These are phyloP conservation scores for Pimpla rufipes DNA, from an alignment of 2,888 invertebrate species.

Conservation along the genomic window DNA sequence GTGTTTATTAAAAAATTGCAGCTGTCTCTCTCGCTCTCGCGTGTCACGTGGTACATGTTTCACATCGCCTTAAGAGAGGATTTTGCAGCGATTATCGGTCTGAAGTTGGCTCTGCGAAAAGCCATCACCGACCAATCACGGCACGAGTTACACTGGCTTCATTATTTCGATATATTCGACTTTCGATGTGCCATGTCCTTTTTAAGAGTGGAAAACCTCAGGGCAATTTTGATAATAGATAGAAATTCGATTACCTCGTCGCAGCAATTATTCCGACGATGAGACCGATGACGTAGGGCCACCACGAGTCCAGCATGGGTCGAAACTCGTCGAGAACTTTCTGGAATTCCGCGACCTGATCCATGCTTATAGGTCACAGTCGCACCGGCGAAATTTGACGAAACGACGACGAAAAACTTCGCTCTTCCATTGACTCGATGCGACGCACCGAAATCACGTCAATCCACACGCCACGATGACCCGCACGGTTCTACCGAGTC, in stretches of 20 bases:
- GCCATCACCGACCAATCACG: too few species aligned
- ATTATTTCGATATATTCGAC: too few species aligned
- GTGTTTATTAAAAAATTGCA: too few species aligned
- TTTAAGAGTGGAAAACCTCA: too few species aligned
- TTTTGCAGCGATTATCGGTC: too few species aligned
- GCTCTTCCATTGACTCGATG: neutral
- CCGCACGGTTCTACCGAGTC: constrained; percentile 12
- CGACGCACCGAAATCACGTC: constrained; percentile 8
- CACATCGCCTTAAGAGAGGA: too few species aligned
- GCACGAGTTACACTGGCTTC: too few species aligned
- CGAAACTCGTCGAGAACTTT: constrained; percentile 71
- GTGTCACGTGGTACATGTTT: too few species aligned
- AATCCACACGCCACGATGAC: neutral
- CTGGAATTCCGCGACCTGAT: constrained; percentile 65
- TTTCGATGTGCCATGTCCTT: too few species aligned
- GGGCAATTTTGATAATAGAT: neutral
- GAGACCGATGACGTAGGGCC: constrained; percentile 76
- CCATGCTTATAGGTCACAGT: constrained; percentile 42
- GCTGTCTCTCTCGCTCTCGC: too few species aligned
- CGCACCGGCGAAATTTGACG: neutral
- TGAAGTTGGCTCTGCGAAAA: too few species aligned
- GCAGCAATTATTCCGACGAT: constrained; percentile 74
- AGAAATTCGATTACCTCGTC: constrained; percentile 69
- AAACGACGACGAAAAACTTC: too few species aligned
- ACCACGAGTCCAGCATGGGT: constrained; percentile 74